A percentile compares a stretch with the other conserved stretches of the same genome.
These are phyloP conservation scores for Pachliopta kotzebuea DNA, from an alignment of 2,888 invertebrate genomes.

Conservation along the genomic window DNA sequence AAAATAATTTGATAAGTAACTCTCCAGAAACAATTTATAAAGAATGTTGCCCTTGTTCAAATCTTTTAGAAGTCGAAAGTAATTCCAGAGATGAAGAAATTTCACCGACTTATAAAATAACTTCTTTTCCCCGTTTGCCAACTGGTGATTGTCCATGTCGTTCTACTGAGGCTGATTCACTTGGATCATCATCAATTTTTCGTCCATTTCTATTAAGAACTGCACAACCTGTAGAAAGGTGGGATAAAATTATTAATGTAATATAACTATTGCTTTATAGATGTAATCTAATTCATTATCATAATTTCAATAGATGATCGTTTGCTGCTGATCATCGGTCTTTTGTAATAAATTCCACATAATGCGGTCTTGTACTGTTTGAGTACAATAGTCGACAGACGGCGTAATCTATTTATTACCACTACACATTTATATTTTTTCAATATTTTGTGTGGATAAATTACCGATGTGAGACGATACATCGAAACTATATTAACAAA, in stretches of 20 bases:
- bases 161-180: constrained; percentile 44
- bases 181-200: constrained; percentile 56
- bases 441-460: no score
- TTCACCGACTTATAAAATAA: constrained; percentile 17
- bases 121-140: not conserved
- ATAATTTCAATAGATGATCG: no score
- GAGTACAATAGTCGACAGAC: no score
- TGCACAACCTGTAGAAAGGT: constrained; percentile 44
- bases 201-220: constrained; percentile 45
- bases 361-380: no score
- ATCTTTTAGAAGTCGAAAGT: constrained; percentile 33
- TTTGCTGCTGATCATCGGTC: no score
- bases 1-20: constrained; percentile 33
- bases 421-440: no score
- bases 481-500: no score
- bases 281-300: no score
- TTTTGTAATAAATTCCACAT: no score
- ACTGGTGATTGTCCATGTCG: constrained; percentile 32
- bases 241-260: not conserved
- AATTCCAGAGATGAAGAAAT: constrained; percentile 5
- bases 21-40: constrained; percentile 40
- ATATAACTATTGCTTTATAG: not conserved
- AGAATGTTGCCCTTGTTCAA: constrained; percentile 61
- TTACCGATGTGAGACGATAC: no score
- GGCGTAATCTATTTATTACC: no score